These are phyloP conservation scores for Paralichthys olivaceus DNA, from an alignment of 2,113 vertebrate genomes.

Conservation along the genomic window DNA sequence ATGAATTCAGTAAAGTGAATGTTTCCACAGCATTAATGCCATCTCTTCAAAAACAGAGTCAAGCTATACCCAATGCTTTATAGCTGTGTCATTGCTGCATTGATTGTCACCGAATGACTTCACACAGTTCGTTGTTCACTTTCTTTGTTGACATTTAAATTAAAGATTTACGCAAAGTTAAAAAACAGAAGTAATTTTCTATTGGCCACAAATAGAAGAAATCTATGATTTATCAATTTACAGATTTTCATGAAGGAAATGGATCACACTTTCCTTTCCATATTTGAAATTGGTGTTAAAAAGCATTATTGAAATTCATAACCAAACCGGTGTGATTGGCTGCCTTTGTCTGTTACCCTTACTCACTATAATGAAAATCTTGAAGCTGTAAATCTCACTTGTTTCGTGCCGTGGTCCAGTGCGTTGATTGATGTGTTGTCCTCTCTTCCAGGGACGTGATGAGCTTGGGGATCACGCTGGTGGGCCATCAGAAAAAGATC, in stretches of 20 bases:
- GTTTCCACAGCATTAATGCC: not conserved
- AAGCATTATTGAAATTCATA: constrained; percentile 44
- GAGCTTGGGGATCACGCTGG: constrained; percentile 97
- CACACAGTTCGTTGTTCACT: too few species aligned
- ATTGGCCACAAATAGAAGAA: too few species aligned
- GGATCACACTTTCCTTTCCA: not conserved
- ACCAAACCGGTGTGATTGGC: constrained; percentile 31
- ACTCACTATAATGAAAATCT: constrained; percentile 62
- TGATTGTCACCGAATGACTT: too few species aligned
- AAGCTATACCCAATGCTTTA: not conserved
- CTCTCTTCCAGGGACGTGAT: constrained; percentile 93
- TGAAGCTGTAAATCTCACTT: constrained; percentile 42
- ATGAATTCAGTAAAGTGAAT: not conserved
- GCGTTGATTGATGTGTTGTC: constrained; percentile 72
- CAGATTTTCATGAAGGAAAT: too few species aligned
- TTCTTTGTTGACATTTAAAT: too few species aligned
- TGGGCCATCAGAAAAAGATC: constrained; percentile 99
- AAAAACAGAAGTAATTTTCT: too few species aligned
- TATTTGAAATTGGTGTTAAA: constrained; percentile 13
- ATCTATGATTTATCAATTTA: too few species aligned
- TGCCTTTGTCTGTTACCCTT: constrained; percentile 25
- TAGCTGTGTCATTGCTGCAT: not conserved
- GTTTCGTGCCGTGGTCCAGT: constrained; percentile 20
- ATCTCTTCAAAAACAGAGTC: not conserved
- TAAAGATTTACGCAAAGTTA: too few species aligned